Base-by-base conservation (phyloP, 2,113 vertebrate species). In the Gadus macrocephalus region DNA sequence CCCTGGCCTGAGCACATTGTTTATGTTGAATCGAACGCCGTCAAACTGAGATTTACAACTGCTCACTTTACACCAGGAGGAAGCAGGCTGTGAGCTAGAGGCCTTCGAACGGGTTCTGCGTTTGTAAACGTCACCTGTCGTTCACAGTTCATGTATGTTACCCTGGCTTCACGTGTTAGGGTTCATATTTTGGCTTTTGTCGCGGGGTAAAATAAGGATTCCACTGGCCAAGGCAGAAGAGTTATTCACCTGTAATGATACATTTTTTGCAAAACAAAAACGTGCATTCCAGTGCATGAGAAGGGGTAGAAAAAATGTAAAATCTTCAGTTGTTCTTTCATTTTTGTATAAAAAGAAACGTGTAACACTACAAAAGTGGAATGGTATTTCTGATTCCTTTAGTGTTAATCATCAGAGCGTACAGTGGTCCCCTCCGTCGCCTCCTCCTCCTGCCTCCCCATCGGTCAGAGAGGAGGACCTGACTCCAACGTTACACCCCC, bases 201-300 rank as follows among this genome's bases (percentile, higher is more conserved):
- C 74, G 78, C 82, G 73, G 74, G 70, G 68, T 79, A 67, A 68
- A 68, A 72, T 70, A 70, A 69, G 78, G 69, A 71, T 75, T 86
- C 78, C 67, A 82, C 73, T 70, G 72, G 71, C 79, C 81, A 83
- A 86, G 78, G 85, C 82, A 78, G 73, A 83, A 82, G 78, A 81
- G 73, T 85, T 80, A 53, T 28, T 81, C 64, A 64, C 60, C 42
- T 81, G 86, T 86, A 84, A 78, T 66, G 12, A 17, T 81, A 28
- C 15, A 25, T 31, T 59, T 12, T 59, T 12, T 27, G 58, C 25
- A 27, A 28, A 65, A 63, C 59, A 61, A 53, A 49, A 73, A 68
- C 31, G 28, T 15, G 75, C 53, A 72, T 76, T 78, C 83, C 83
- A 87, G 87, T 86, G 86, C 82, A 86, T 87, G 76, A 79, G 81